A percentile compares a stretch with the other conserved stretches of the same genome.
Evolutionary conservation across 2,797 vertebrate genomes (phyloP).

Genomic region (Lutjanus campechanus): DNA sequence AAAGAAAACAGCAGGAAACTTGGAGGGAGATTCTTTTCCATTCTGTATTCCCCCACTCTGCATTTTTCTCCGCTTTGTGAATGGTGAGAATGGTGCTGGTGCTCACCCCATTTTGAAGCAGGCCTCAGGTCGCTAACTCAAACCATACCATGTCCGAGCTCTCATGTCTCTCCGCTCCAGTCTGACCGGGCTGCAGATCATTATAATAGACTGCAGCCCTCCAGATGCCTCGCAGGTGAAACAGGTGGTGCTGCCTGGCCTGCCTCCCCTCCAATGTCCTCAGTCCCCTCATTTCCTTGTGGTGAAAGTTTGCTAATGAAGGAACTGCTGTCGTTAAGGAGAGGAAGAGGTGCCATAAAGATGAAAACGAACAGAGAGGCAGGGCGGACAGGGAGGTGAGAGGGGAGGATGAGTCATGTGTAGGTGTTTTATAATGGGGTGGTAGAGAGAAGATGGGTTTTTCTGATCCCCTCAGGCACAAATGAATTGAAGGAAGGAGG

Average conservation of each 20-base stretch:
- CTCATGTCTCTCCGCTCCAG: conserved; percentile 23
- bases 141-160: conserved; percentile 67
- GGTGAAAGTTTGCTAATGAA: conserved; percentile 64
- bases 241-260: conserved; percentile 66
- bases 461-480: conserved; percentile 24
- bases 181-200: conserved; percentile 49
- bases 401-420: conserved; percentile 60
- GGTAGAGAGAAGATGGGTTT: conserved; percentile 15
- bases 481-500: not conserved
- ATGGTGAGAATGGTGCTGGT: conserved; percentile 39
- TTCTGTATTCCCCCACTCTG: conserved; percentile 27
- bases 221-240: conserved; percentile 73
- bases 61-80: conserved; percentile 52
- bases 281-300: conserved; percentile 50
- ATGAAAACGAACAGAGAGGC: conserved; percentile 46
- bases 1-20: conserved; percentile 64
- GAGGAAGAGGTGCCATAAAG: conserved; percentile 49
- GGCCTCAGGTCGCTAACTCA: conserved; percentile 63
- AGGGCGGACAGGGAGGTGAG: conserved; percentile 24
- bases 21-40: conserved; percentile 55
- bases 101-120: conserved; percentile 39
- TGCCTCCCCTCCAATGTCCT: conserved; percentile 31
- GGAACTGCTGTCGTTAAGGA: conserved; percentile 48
- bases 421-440: conserved; percentile 50
- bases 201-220: conserved; percentile 57